Conservation (phyloP, 2,113 vertebrate species). For the Puntigrus tetrazona region DNA sequence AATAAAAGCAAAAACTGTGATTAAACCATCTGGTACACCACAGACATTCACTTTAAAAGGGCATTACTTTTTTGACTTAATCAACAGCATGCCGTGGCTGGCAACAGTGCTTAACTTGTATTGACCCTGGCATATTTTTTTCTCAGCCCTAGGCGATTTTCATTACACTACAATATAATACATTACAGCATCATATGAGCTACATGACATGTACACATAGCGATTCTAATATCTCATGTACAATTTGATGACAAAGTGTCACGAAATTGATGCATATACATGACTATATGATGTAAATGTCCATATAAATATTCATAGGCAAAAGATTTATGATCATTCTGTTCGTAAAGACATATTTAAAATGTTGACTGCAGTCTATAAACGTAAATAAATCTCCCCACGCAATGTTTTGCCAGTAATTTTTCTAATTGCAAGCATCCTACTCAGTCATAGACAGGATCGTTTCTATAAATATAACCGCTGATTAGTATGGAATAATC, state of each 20-base stretch:
- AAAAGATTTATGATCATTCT: not conserved
- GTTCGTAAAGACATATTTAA: not conserved
- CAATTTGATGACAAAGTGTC: not conserved
- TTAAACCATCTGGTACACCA: not conserved
- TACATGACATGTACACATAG: not conserved
- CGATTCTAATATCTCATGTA: not conserved
- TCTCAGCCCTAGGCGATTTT: not conserved
- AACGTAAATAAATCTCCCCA: slow-evolving; percentile 1
- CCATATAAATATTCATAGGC: not conserved
- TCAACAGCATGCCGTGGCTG: not conserved
- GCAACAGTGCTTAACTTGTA: not conserved
- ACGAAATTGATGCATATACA: not conserved
- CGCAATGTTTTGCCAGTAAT: not conserved
- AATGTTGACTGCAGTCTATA: slow-evolving; percentile 3
- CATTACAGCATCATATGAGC: not conserved
- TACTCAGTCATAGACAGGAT: slow-evolving; percentile 35
- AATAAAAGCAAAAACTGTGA: not conserved
- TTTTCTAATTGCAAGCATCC: not conserved
- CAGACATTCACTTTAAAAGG: not conserved
- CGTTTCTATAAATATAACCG: slow-evolving; percentile 68
- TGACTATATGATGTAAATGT: not conserved
- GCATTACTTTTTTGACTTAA: not conserved
- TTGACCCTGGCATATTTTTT: not conserved
- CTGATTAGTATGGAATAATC: slow-evolving; percentile 66
- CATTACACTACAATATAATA: not conserved